Conservation (phyloP, 2,888 invertebrate species). For the Epinotia demarniana region DNA sequence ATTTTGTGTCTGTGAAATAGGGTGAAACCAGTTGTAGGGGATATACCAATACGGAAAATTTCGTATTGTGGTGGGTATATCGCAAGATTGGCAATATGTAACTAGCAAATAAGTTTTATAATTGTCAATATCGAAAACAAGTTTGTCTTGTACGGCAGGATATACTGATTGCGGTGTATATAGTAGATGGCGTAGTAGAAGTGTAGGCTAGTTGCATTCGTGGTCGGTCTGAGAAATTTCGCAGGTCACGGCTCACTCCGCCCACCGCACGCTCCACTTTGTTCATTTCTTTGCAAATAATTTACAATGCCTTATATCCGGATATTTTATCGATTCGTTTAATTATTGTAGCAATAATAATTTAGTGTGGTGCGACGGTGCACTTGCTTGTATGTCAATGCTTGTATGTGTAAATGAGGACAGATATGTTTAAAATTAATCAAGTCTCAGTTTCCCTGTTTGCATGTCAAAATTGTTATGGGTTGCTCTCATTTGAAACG, state of each 20-base stretch:
- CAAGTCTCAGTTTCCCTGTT: too few relatives aligned
- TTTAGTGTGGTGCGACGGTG: not conserved
- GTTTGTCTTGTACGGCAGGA: constrained; percentile 9
- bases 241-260: constrained; percentile 71
- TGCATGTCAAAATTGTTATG: too few relatives aligned
- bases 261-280: constrained; percentile 69
- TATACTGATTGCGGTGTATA: constrained; percentile 25
- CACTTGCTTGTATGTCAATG: not conserved
- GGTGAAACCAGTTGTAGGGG: too few relatives aligned
- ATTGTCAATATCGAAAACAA: not conserved
- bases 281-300: constrained; percentile 56
- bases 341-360: constrained; percentile 5
- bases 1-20: too few relatives aligned
- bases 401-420: not conserved
- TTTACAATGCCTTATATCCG: constrained; percentile 38
- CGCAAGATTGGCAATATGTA: not conserved
- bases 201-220: constrained; percentile 48
- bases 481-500: too few relatives aligned
- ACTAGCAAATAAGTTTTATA: constrained; percentile 1
- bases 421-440: too few relatives aligned
- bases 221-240: constrained; percentile 58
- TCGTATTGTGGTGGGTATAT: too few relatives aligned
- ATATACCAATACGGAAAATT: too few relatives aligned
- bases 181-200: constrained; percentile 23
- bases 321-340: constrained; percentile 24